Evolutionary conservation across 2,888 invertebrate species (phyloP).

Genomic region (Hyposoter dolosus): DNA sequence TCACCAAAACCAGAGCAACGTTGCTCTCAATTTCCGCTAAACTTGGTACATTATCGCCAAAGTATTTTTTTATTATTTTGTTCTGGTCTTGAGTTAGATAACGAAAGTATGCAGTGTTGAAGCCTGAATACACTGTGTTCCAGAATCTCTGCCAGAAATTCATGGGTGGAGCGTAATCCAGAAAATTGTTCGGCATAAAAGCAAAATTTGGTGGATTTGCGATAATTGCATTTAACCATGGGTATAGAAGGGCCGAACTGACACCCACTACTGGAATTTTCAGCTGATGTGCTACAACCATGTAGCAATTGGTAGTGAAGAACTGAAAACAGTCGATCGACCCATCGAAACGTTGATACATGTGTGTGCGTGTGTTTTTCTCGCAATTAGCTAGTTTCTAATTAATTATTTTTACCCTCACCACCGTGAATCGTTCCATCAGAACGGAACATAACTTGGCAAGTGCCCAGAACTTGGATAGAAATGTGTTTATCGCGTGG

Average conservation of each 20-base stretch:
- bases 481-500: too few species aligned
- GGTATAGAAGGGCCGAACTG: constrained; percentile 71
- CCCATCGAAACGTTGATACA: neutral
- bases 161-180: constrained; percentile 62
- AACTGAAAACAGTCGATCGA: constrained; percentile 63
- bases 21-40: constrained; percentile 84
- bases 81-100: constrained; percentile 71
- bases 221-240: constrained; percentile 73
- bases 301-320: constrained; percentile 75
- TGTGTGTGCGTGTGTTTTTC: neutral
- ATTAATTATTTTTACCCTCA: too few species aligned
- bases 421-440: too few species aligned
- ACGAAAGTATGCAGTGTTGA: constrained; percentile 65
- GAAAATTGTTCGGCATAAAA: constrained; percentile 68
- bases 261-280: constrained; percentile 76
- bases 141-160: constrained; percentile 74
- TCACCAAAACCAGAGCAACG: constrained; percentile 85
- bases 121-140: constrained; percentile 68
- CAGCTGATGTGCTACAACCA: constrained; percentile 72
- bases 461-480: too few species aligned
- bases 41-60: constrained; percentile 80
- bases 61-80: constrained; percentile 71
- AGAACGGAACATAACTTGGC: too few species aligned
- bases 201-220: constrained; percentile 76
- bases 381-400: too few species aligned